A percentile compares a stretch with the other conserved stretches of the same genome.
phyloP scores from a whole-genome alignment of 2,888 invertebrate genomes.

The Syritta pipiens region DNA sequence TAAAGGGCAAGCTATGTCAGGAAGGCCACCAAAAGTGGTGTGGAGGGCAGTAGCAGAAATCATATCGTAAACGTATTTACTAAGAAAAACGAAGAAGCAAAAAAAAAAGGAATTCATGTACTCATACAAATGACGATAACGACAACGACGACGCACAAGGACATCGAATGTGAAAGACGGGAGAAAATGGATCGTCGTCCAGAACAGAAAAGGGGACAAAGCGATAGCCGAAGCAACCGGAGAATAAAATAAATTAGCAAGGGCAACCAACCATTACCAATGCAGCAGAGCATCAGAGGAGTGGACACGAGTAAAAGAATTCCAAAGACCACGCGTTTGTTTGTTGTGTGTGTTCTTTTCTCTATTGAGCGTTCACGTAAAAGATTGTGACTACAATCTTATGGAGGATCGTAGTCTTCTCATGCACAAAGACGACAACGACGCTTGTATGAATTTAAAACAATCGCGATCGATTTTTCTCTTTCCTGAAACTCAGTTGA shows the following conservation, averaged over 20 bases:
- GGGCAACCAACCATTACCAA: conserved; percentile 25
- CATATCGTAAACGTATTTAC: conserved; percentile 19
- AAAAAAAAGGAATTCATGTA: too few species aligned
- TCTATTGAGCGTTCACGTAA: conserved; percentile 9
- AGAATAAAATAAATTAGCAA: conserved; percentile 56
- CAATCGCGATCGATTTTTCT: conserved; percentile 32
- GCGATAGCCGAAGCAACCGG: not conserved
- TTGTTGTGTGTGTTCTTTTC: not conserved
- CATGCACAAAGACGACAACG: conserved; percentile 1
- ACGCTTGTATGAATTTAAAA: conserved; percentile 5
- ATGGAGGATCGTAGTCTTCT: conserved; percentile 16
- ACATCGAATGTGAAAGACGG: conserved; percentile 25
- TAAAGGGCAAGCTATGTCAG: conserved; percentile 43
- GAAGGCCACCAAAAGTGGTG: conserved; percentile 36
- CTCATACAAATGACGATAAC: too few species aligned
- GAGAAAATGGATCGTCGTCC: conserved; percentile 16
- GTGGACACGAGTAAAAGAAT: not conserved
- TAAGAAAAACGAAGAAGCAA: too few species aligned
- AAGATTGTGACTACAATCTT: conserved; percentile 28
- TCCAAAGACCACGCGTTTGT: conserved; percentile 30
- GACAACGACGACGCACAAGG: conserved; percentile 35
- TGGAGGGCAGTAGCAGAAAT: conserved; percentile 15
- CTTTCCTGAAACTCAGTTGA: too few species aligned
- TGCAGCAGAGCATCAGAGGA: not conserved
- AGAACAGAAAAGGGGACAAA: conserved; percentile 4